These are phyloP conservation scores for Aquatica leii DNA, from an alignment of 2,888 invertebrate species.

Conservation along the genomic window DNA sequence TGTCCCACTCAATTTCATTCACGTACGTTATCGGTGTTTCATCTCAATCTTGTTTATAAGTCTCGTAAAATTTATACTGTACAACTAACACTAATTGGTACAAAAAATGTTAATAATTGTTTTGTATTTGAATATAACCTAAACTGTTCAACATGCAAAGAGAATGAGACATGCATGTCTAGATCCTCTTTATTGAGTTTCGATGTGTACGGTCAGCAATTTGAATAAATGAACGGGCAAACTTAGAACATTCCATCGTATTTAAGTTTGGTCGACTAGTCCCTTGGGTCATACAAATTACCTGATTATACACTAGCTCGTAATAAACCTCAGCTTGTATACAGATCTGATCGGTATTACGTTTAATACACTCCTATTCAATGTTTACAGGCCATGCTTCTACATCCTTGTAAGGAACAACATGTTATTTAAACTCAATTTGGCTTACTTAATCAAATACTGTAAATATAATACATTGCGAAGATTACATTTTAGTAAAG, in stretches of 20 bases:
- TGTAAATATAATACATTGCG: neutral
- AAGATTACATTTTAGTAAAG: neutral
- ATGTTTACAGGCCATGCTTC: conserved; percentile 32
- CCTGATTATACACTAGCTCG: conserved; percentile 48
- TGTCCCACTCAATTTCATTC: no score
- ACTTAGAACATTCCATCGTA: conserved; percentile 52
- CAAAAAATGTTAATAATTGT: conserved; percentile 9
- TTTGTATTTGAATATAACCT: conserved; percentile 23
- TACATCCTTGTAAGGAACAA: conserved; percentile 17
- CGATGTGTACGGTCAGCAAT: conserved; percentile 52
- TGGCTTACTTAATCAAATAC: conserved; percentile 1
- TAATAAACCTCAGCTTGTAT: conserved; percentile 40
- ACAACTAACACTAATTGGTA: no score
- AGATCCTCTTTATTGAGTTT: conserved; percentile 52
- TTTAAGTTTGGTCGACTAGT: conserved; percentile 49
- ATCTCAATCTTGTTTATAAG: no score
- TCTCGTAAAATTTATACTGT: no score
- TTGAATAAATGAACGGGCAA: conserved; percentile 53
- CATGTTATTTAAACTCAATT: conserved; percentile 24
- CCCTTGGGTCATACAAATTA: conserved; percentile 53
- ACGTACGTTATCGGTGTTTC: no score
- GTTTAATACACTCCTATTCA: conserved; percentile 40
- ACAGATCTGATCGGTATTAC: conserved; percentile 40
- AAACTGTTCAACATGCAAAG: conserved; percentile 48
- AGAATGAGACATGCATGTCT: conserved; percentile 49